Conservation (phyloP, 2,113 vertebrate species). For the Hylia prasina region DNA sequence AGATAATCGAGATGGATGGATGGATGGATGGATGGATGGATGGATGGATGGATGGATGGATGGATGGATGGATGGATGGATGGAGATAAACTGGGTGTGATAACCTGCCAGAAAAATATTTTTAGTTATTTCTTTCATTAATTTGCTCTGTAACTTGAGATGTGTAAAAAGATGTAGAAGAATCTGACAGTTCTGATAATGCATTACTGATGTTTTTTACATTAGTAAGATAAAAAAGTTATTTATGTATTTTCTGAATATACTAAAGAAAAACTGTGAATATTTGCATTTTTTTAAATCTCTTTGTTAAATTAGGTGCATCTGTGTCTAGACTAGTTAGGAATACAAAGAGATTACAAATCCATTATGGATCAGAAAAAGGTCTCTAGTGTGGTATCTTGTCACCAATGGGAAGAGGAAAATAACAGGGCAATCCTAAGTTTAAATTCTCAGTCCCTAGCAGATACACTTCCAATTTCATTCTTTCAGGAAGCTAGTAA, state of each 20-base stretch:
- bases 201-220: background rate
- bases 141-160: background rate
- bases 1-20: background rate
- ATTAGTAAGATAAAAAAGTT: background rate
- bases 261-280: background rate
- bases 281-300: background rate
- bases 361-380: background rate
- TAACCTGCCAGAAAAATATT: background rate
- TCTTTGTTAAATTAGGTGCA: background rate
- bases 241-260: background rate
- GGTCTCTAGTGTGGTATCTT: background rate
- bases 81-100: background rate
- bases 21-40: too few species aligned
- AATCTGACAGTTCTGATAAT: background rate
- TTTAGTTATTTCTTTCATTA: background rate
- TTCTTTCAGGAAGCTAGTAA: background rate
- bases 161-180: background rate
- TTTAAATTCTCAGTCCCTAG: background rate
- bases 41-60: too few species aligned
- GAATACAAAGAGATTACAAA: background rate
- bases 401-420: background rate
- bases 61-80: too few species aligned
- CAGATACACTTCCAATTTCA: background rate
- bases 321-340: background rate
- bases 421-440: background rate